Evolutionary conservation across 2,888 invertebrate species (phyloP).

Genomic region (Rhingia campestris): DNA sequence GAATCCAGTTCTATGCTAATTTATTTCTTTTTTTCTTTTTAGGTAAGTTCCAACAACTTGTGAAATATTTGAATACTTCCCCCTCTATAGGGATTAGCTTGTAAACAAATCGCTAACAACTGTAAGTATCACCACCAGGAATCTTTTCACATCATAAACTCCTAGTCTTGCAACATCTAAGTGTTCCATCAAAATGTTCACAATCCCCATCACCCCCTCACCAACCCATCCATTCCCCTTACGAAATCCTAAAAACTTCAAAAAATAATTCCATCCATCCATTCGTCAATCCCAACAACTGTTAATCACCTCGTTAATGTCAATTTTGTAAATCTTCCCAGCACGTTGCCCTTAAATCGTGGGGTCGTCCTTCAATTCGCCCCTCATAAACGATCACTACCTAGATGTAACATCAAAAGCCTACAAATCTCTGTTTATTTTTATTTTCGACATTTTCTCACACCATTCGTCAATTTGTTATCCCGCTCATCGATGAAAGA

Average conservation of each 20-base stretch:
- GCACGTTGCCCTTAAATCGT: slow-evolving; percentile 4
- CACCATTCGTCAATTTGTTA: slow-evolving; percentile 51
- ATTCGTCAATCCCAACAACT: neutral
- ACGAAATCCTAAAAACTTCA: neutral
- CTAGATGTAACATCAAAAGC: slow-evolving; percentile 7
- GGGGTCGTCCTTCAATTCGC: slow-evolving; percentile 8
- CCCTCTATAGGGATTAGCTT: slow-evolving; percentile 2
- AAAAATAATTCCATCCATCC: neutral
- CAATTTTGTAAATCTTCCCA: slow-evolving; percentile 25
- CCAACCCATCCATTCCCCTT: neutral
- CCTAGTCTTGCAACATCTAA: too few relatives aligned
- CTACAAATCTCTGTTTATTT: slow-evolving; percentile 42
- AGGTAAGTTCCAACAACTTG: slow-evolving; percentile 42
- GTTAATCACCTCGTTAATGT: slow-evolving; percentile 51
- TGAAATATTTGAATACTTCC: too few relatives aligned
- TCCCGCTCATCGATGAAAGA: slow-evolving; percentile 12
- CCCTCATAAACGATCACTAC: slow-evolving; percentile 11
- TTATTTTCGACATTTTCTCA: slow-evolving; percentile 64
- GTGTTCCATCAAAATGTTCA: slow-evolving; percentile 1
- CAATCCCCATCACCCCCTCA: neutral
- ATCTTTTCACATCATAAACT: neutral
- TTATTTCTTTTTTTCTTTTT: slow-evolving; percentile 21
- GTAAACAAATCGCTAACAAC: slow-evolving; percentile 21
- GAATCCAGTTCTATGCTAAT: neutral
- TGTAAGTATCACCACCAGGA: slow-evolving; percentile 8